A percentile compares a stretch with the other conserved stretches of the same genome.
Conservation (phyloP, 30 jellyfish, hydroid and myxozoan species). For the Turritopsis dohrnii region DNA sequence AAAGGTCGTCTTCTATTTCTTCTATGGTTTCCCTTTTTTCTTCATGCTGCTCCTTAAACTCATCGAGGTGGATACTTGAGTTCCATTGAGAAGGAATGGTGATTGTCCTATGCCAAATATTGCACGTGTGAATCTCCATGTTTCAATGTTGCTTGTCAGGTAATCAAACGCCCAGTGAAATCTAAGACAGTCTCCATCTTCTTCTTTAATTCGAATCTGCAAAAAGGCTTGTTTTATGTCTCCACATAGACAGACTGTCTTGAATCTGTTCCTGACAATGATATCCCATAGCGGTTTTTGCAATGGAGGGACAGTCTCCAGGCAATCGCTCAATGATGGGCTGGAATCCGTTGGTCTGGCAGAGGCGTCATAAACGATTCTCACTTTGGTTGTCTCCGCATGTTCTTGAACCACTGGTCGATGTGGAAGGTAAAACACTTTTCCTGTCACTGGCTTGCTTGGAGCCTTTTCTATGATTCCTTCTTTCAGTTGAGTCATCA, state of each 20-base stretch:
- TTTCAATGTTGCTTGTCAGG: slow-evolving; percentile 31
- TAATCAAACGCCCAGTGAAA: slow-evolving; percentile 35
- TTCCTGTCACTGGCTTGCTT: slow-evolving; percentile 35
- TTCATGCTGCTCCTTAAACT: slow-evolving; percentile 20
- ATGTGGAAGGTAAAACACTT: slow-evolving; percentile 53
- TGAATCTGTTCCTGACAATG: slow-evolving; percentile 40
- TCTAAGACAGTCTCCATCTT: slow-evolving; percentile 37
- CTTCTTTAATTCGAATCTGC: slow-evolving; percentile 40
- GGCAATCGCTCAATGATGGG: no score
- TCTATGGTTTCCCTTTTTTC: not conserved
- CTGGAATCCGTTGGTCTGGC: slow-evolving; percentile 34
- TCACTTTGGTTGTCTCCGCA: slow-evolving; percentile 56
- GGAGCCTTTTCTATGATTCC: slow-evolving; percentile 69
- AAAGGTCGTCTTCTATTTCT: slow-evolving; percentile 33
- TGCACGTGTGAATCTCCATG: slow-evolving; percentile 33
- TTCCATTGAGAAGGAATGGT: slow-evolving; percentile 50
- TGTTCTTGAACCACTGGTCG: slow-evolving; percentile 47
- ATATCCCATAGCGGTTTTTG: slow-evolving; percentile 44
- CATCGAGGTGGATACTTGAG: slow-evolving; percentile 38
- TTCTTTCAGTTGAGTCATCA: no score
- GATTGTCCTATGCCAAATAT: slow-evolving; percentile 53
- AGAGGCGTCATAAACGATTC: slow-evolving; percentile 58
- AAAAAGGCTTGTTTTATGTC: slow-evolving; percentile 75
- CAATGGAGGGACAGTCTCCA: slow-evolving; percentile 67
- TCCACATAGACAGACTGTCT: slow-evolving; percentile 45